Evolutionary conservation across 1,140 invertebrate species (phyloP).

Genomic region (Drosophila athabasca): DNA sequence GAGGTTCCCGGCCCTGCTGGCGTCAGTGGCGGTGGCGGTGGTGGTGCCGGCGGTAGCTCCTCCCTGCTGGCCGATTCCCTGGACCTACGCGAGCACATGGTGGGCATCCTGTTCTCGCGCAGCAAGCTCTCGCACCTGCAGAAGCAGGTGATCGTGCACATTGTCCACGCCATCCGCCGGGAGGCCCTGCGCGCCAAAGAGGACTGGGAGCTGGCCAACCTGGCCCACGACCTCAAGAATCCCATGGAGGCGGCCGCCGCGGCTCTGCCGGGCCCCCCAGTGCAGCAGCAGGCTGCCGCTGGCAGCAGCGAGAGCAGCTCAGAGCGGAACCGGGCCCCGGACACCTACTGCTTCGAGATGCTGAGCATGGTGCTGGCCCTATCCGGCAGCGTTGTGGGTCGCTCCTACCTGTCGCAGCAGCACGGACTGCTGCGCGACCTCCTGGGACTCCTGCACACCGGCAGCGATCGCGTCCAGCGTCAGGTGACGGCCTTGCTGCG

Average conservation of each 20-base stretch:
- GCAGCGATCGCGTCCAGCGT: constrained; percentile 96
- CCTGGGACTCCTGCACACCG: constrained; percentile 94
- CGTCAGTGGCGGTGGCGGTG: constrained; percentile 21
- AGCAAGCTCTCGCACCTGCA: constrained; percentile 97
- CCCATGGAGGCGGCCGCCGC: constrained; percentile 37
- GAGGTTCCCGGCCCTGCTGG: constrained; percentile 30
- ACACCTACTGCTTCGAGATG: constrained; percentile 99
- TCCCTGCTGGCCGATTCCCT: constrained; percentile 77
- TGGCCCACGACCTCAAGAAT: constrained; percentile 74
- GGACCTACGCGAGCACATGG: constrained; percentile 97
- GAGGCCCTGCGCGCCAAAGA: constrained; percentile 93
- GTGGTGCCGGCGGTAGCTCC: constrained; percentile 36
- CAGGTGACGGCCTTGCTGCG: constrained; percentile 93
- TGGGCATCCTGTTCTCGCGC: constrained; percentile 97
- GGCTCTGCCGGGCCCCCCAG: constrained; percentile 1
- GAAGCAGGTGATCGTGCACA: constrained; percentile 97
- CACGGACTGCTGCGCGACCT: constrained; percentile 92
- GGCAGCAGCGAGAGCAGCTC: constrained; percentile 57
- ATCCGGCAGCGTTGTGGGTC: constrained; percentile 95
- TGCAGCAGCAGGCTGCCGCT: neutral
- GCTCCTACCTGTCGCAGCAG: constrained; percentile 95
- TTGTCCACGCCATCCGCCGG: constrained; percentile 95
- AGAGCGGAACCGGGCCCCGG: constrained; percentile 86
- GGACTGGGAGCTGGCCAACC: constrained; percentile 90
- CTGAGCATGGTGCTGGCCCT: constrained; percentile 96